These are phyloP conservation scores for Ganaspis brasiliensis DNA, from an alignment of 2,888 invertebrate genomes.

Conservation along the genomic window DNA sequence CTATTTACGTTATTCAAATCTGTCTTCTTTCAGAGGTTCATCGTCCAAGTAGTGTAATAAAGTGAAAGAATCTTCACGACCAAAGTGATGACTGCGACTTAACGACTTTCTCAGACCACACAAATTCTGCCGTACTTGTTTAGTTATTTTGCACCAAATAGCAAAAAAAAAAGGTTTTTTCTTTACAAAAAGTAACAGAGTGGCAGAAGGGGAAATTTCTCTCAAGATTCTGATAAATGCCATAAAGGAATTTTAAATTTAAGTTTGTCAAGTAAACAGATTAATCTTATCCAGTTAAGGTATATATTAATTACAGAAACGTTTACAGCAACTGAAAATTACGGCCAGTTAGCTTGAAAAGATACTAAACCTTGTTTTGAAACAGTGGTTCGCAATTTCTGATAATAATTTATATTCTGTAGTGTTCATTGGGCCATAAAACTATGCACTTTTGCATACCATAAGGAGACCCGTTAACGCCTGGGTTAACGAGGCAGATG, in stretches of 20 bases:
- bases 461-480: constrained; percentile 55
- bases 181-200: too few species aligned
- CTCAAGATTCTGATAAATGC: not conserved
- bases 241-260: not conserved
- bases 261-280: not conserved
- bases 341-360: not conserved
- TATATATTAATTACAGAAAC: constrained; percentile 28
- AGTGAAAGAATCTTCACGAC: constrained; percentile 36
- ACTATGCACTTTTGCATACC: constrained; percentile 47
- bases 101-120: constrained; percentile 25
- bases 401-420: constrained; percentile 20
- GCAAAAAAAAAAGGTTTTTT: too few species aligned
- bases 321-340: not conserved
- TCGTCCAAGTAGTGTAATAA: constrained; percentile 40
- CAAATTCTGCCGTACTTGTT: not conserved
- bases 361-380: constrained; percentile 12
- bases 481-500: constrained; percentile 58
- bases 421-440: not conserved
- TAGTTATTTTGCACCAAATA: not conserved
- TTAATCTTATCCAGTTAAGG: not conserved
- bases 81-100: constrained; percentile 24
- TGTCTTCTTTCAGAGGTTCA: constrained; percentile 38
- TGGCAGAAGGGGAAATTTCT: not conserved
- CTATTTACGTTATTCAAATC: constrained; percentile 49
- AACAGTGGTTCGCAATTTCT: constrained; percentile 18